Conservation (phyloP, 2,797 vertebrate genomes). For the Knipowitschia caucasica region DNA sequence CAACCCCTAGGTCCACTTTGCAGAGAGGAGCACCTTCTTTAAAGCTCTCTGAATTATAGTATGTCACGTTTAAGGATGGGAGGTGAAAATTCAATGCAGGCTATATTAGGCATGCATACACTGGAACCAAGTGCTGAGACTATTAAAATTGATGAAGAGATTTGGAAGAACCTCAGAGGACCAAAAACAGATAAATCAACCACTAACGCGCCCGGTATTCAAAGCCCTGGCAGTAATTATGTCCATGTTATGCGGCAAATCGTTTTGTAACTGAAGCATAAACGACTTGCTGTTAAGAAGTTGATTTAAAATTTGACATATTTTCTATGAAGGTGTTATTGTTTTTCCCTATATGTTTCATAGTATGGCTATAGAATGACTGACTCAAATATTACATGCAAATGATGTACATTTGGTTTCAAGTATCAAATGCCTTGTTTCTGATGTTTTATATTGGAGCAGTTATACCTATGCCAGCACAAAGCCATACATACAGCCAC, state of each 20-base stretch:
- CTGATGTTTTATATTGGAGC: no score
- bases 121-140: constrained; percentile 7
- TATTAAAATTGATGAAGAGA: constrained; percentile 12
- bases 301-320: no score
- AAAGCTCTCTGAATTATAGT: no score
- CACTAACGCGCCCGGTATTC: constrained; percentile 4
- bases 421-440: background rate
- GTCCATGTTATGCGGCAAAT: background rate
- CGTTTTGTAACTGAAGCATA: background rate
- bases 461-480: background rate
- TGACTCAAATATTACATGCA: no score
- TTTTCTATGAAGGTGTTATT: no score
- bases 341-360: no score
- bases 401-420: background rate
- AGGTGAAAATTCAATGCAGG: constrained; percentile 6
- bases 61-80: no score
- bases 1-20: no score
- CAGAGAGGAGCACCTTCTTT: no score
- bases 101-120: background rate
- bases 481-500: background rate
- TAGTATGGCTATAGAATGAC: no score
- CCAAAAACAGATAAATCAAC: constrained; percentile 17
- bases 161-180: background rate
- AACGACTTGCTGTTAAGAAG: background rate
- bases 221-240: constrained; percentile 13